Conservation (phyloP, 2,888 invertebrate genomes). For the Galeopsomyia nigrocyanea region DNA sequence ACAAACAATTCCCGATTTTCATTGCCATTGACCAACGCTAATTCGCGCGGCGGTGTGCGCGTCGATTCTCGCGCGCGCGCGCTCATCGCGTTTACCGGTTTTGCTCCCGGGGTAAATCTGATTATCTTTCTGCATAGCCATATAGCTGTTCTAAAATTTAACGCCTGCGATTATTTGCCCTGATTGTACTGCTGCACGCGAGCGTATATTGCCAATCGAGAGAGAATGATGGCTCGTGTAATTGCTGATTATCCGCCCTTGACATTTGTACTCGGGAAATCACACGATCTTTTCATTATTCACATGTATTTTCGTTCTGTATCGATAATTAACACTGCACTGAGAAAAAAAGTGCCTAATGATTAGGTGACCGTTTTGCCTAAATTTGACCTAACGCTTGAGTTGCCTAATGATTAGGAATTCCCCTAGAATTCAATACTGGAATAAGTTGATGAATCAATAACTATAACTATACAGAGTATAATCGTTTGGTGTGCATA, state of each 20-base stretch:
- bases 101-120: slow-evolving; percentile 27
- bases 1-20: slow-evolving; percentile 24
- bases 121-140: slow-evolving; percentile 10
- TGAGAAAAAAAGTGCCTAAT: too few species aligned
- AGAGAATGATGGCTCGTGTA: neutral
- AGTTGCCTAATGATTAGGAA: too few species aligned
- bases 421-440: too few species aligned
- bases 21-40: slow-evolving; percentile 17
- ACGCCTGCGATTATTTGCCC: slow-evolving; percentile 8
- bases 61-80: slow-evolving; percentile 3
- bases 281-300: too few species aligned
- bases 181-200: neutral
- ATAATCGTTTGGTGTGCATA: too few species aligned
- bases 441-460: too few species aligned
- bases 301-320: too few species aligned
- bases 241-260: slow-evolving; percentile 20
- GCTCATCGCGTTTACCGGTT: neutral
- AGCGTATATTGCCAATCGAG: slow-evolving; percentile 8
- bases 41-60: slow-evolving; percentile 35
- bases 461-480: too few species aligned
- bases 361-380: too few species aligned
- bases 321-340: too few species aligned
- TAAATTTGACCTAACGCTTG: too few species aligned
- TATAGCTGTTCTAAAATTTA: slow-evolving; percentile 16
- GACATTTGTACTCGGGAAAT: too few species aligned